Evolutionary conservation across 2,113 vertebrate species (phyloP), one percentile per base, ranked within the genome.

Genomic region (Rutilus rutilus): DNA sequence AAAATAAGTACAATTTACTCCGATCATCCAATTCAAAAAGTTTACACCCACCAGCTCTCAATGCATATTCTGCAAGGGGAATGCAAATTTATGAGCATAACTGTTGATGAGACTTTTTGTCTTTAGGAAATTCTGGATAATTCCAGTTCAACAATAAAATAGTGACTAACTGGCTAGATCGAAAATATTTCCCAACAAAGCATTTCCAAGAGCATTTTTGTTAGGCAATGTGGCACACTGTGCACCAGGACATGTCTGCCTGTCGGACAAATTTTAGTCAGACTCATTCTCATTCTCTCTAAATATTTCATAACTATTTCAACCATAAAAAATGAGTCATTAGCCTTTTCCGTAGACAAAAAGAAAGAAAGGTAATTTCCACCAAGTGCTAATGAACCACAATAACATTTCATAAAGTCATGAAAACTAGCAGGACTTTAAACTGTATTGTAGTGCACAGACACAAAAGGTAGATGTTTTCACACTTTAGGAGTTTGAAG

Each of bases 161-260:
- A 4, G 23, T 25, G 23, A n/a, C 11, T 62, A 45, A 80, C 59
- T 47, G 27, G 15, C 42, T 27, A 19, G 7, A 60, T 45, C 2
- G 15, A 80, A 80, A 67, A 23, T 54, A 54, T 27, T 33, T 67
- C 73, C 30, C 25, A 36, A 54, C 21, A 50, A 67, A 36, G n/a
- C 65, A 33, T 50, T 67, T 73, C 30, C 25, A 54, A 54, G 50
- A 50, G 47, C n/a, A 65, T 54, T 33, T 52, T 27, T 7, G 59
- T 45, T 50, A 65, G 27, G 52, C 54, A 59, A 39, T 64, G 59
- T 52, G 64, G 60, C 60, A 67, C 42, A 39, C 50, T 78, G 74
- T 85, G 42, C 57, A 36, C 47, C 59, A 78, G 77, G 30, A 39
- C 52, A 36, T 42, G 78, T 62, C 21, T 79, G 30, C 57, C 77